Percentiles rank a stretch among this genome's conserved stretches.
Evolutionary conservation across 2,113 vertebrate species (phyloP).

Genomic region (Erinaceus europaeus): DNA sequence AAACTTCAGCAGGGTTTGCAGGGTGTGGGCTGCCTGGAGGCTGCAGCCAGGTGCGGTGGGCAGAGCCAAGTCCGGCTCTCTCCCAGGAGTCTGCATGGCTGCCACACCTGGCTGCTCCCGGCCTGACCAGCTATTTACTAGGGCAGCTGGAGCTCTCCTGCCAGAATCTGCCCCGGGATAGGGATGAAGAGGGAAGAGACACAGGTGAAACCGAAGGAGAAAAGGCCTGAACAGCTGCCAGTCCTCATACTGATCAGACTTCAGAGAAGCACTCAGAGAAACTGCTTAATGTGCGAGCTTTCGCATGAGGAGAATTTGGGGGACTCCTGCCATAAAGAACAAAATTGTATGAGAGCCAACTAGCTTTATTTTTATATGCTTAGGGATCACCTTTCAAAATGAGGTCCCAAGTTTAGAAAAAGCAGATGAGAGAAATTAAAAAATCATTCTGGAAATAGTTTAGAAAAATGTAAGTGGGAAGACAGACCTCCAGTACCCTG

Average conservation of each 20-base stretch:
- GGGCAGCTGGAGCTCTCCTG: no score
- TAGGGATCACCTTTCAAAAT: neutral
- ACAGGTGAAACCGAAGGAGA: neutral
- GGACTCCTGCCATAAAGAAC: neutral
- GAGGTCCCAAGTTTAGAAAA: neutral
- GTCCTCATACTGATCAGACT: neutral
- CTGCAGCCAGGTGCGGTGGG: no score
- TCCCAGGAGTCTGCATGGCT: no score
- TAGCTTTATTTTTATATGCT: neutral
- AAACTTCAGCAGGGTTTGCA: no score
- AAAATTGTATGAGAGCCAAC: neutral
- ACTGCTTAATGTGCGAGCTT: neutral
- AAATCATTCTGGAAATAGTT: neutral
- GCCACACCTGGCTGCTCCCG: no score
- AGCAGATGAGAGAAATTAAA: neutral
- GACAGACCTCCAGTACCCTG: neutral
- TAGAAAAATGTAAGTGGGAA: neutral
- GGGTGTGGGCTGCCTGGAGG: no score
- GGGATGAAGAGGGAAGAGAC: neutral
- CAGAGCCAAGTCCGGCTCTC: no score
- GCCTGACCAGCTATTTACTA: no score
- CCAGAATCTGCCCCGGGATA: no score
- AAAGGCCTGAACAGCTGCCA: neutral
- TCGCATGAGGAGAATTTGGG: neutral
- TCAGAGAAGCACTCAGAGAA: neutral